Conservation (phyloP, 2,888 invertebrate species). For the Caenorhabditis japonica region DNA sequence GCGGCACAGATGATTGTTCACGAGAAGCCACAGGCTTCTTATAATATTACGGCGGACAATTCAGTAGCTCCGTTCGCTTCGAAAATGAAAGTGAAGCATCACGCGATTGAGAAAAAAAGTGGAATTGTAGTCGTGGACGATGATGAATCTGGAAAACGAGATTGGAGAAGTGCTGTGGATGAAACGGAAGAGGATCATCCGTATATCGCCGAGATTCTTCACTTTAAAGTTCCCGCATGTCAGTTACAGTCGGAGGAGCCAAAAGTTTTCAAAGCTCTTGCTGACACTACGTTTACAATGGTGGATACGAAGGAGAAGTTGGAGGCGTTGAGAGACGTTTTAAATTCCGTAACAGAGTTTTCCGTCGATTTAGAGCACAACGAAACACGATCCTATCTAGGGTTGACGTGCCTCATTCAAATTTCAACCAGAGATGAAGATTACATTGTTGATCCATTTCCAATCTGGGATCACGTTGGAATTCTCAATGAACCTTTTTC, state of each 20-base stretch:
- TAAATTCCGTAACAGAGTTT: slow-evolving; percentile 84
- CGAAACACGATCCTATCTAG: slow-evolving; percentile 90
- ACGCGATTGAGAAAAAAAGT: slow-evolving; percentile 22
- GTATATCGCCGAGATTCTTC: slow-evolving; percentile 67
- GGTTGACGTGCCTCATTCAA: slow-evolving; percentile 94
- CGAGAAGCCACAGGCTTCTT: slow-evolving; percentile 53
- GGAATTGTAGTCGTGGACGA: slow-evolving; percentile 39
- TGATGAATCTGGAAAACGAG: slow-evolving; percentile 45
- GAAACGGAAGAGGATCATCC: slow-evolving; percentile 66
- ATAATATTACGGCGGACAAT: slow-evolving; percentile 76
- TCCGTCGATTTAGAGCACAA: slow-evolving; percentile 93
- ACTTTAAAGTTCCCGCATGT: slow-evolving; percentile 55
- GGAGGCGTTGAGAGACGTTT: slow-evolving; percentile 82
- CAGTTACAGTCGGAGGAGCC: slow-evolving; percentile 54
- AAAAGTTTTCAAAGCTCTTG: slow-evolving; percentile 80
- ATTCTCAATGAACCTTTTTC: slow-evolving; percentile 90
- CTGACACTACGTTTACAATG: slow-evolving; percentile 83
- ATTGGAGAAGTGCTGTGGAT: slow-evolving; percentile 29
- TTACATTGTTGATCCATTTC: slow-evolving; percentile 90
- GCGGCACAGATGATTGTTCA: slow-evolving; percentile 39
- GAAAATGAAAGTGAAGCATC: slow-evolving; percentile 37
- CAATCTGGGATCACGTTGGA: slow-evolving; percentile 87
- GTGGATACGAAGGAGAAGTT: slow-evolving; percentile 84
- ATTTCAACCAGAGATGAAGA: slow-evolving; percentile 87
- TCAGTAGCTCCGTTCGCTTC: slow-evolving; percentile 27